Evolutionary conservation across 2,888 invertebrate genomes (phyloP).

Genomic region (Cheilosia grossa): DNA sequence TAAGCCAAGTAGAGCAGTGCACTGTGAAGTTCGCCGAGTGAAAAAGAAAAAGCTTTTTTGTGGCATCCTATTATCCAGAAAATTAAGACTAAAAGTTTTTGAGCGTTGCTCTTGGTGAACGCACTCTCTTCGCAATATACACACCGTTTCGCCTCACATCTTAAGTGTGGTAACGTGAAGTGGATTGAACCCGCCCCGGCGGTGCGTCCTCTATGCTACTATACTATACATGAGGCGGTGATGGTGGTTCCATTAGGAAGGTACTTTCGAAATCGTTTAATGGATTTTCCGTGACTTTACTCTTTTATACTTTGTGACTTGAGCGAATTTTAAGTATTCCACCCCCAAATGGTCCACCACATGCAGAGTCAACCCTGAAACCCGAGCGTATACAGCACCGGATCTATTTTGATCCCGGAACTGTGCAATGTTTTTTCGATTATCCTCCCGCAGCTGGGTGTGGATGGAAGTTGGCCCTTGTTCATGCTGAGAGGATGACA

Average conservation of each 20-base stretch:
- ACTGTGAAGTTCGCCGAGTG: conserved; percentile 54
- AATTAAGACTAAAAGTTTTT: conserved; percentile 74
- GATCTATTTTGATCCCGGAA: conserved; percentile 65
- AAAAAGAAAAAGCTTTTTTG: conserved; percentile 64
- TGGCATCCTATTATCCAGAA: conserved; percentile 73
- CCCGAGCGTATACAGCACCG: conserved; percentile 7
- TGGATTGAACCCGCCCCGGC: conserved; percentile 57
- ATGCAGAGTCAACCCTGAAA: conserved; percentile 32
- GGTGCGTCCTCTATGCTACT: conserved; percentile 25
- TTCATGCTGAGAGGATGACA: conserved; percentile 66
- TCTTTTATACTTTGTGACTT: conserved; percentile 75
- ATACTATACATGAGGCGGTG: conserved; percentile 5
- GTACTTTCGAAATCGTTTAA: conserved; percentile 74
- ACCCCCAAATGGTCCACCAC: conserved; percentile 21
- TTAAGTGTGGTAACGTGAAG: conserved; percentile 48
- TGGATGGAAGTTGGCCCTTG: conserved; percentile 51
- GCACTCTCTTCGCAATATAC: conserved; percentile 39
- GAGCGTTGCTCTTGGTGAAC: conserved; percentile 64
- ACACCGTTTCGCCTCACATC: conserved; percentile 19
- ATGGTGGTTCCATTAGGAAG: conserved; percentile 69
- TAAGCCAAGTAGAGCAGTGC: conserved; percentile 59
- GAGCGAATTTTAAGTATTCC: conserved; percentile 73
- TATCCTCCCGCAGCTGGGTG: conserved; percentile 41
- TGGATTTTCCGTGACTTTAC: conserved; percentile 73
- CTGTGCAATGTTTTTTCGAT: conserved; percentile 71